phyloP scores from a whole-genome alignment of 2,888 invertebrate species.

The Thumatha senex region DNA sequence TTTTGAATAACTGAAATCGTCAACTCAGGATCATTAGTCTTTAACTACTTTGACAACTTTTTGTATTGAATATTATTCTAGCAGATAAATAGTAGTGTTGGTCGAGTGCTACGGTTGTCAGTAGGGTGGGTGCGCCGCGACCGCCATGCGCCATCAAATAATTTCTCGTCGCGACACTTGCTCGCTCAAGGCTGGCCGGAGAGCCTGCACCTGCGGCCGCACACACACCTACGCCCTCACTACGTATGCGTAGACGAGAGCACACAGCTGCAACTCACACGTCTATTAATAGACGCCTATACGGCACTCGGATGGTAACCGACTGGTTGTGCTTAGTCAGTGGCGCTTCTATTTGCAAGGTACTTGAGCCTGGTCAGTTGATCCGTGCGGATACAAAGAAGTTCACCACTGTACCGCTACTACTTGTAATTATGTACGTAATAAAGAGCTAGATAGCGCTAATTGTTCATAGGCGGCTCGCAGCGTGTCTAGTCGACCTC shows the following conservation, averaged over 20 bases:
- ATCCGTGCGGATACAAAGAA: not conserved
- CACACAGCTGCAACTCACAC: conserved; percentile 12
- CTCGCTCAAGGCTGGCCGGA: conserved; percentile 36
- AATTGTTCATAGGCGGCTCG: not conserved
- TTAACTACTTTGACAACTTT: too few relatives aligned
- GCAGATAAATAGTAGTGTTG: not conserved
- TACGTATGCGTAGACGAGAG: not conserved
- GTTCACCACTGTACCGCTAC: not conserved
- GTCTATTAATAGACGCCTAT: conserved; percentile 39
- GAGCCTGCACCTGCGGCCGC: conserved; percentile 37
- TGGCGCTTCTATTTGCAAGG: conserved; percentile 35
- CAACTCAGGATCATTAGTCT: not conserved
- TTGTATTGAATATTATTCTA: not conserved
- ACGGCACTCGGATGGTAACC: conserved; percentile 33
- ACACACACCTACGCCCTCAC: conserved; percentile 5
- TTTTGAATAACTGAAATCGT: too few relatives aligned
- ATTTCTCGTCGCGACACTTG: conserved; percentile 39
- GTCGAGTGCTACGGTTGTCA: not conserved
- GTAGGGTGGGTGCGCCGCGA: conserved; percentile 1
- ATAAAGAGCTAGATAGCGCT: conserved; percentile 1
- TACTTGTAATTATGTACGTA: not conserved
- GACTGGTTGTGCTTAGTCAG: conserved; percentile 41
- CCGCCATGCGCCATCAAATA: conserved; percentile 28
- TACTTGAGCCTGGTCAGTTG: conserved; percentile 25
- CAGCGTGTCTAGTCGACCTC: not conserved